A percentile compares a stretch with the other conserved stretches of the same genome.
Evolutionary conservation across 2,797 vertebrate species (phyloP).

Genomic region (Coendou prehensilis): DNA sequence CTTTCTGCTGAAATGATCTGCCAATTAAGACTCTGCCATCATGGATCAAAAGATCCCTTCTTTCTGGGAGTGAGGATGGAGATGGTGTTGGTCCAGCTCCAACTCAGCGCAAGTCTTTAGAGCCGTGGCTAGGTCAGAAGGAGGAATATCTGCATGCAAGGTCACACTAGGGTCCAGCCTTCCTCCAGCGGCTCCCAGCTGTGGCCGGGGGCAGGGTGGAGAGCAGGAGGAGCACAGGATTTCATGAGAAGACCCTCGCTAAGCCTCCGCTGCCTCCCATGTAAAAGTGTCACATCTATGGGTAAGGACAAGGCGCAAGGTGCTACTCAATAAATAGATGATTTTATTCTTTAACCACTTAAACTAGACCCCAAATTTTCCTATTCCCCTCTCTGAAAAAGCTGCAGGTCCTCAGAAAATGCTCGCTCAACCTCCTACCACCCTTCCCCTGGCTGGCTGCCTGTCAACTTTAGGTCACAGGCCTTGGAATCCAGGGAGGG

Average conservation of each 20-base stretch:
- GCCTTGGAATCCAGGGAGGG: conserved; percentile 60
- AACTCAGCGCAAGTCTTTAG: background rate
- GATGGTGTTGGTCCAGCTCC: background rate
- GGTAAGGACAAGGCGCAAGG: background rate
- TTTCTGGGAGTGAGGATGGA: background rate
- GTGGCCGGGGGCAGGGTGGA: background rate
- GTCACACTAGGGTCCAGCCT: background rate
- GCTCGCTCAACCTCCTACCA: background rate
- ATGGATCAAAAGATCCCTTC: background rate
- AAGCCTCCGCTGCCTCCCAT: background rate
- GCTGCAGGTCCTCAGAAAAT: conserved; percentile 9
- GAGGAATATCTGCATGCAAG: background rate
- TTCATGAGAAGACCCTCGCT: background rate
- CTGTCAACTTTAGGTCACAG: background rate
- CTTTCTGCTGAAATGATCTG: background rate
- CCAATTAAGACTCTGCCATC: background rate
- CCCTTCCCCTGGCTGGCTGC: background rate
- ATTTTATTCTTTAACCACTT: background rate
- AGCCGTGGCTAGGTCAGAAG: background rate
- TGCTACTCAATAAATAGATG: background rate
- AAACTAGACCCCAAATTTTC: background rate
- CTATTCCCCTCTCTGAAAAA: conserved; percentile 35
- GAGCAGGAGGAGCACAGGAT: background rate
- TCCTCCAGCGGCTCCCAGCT: background rate
- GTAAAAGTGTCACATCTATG: background rate